Evolutionary conservation across 2,113 vertebrate genomes (phyloP).

Genomic region (Oreochromis tanganicae): DNA sequence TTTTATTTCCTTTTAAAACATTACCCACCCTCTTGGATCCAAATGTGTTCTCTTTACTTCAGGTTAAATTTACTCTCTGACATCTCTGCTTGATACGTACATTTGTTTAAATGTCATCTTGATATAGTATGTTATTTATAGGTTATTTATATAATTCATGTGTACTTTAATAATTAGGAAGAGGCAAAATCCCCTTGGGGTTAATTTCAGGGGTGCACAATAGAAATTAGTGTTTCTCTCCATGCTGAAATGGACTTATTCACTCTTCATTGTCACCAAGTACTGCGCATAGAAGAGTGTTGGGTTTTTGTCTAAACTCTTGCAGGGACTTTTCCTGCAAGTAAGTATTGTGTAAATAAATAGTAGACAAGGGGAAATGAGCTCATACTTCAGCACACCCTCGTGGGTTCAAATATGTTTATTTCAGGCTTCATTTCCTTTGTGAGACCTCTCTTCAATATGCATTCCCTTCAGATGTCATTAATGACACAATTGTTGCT

Average conservation of each 20-base stretch:
- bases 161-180: background rate
- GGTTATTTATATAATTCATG: background rate
- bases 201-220: background rate
- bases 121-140: background rate
- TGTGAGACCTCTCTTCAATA: too few species aligned
- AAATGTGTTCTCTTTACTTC: background rate
- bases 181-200: background rate
- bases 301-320: background rate
- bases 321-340: background rate
- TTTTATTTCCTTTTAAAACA: background rate
- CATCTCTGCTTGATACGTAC: background rate
- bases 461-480: background rate
- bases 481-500: rapidly evolving
- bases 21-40: background rate
- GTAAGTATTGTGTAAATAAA: background rate
- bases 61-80: background rate
- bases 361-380: background rate
- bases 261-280: background rate
- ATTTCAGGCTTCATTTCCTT: background rate
- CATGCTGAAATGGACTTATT: background rate
- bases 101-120: background rate
- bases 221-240: background rate
- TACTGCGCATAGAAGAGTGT: background rate
- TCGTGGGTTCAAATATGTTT: background rate
- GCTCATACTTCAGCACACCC: too few species aligned